Percentiles rank a stretch among this genome's conserved stretches.
Conservation (phyloP, 2,113 vertebrate genomes). For the Cololabis saira region DNA sequence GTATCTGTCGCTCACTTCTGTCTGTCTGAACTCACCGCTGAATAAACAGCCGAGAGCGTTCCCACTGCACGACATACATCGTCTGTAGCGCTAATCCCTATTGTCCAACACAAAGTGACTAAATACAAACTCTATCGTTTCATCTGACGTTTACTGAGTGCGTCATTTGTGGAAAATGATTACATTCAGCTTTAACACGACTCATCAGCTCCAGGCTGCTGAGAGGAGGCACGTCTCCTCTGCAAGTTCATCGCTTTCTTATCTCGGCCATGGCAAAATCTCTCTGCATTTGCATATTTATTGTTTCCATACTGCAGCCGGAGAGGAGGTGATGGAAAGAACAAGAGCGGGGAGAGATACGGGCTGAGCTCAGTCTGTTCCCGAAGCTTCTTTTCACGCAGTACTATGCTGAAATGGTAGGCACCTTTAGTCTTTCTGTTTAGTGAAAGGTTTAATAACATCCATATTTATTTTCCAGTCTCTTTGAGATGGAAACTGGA, state of each 20-base stretch:
- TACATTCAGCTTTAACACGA: conserved; percentile 50
- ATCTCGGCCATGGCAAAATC: conserved; percentile 53
- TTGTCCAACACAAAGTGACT: conserved; percentile 40
- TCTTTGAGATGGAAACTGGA: too few relatives aligned
- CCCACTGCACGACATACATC: conserved; percentile 3
- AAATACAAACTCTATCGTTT: conserved; percentile 39
- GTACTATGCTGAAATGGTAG: too few relatives aligned
- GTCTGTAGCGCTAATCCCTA: conserved; percentile 32
- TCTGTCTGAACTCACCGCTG: conserved; percentile 20
- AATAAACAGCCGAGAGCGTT: conserved; percentile 5
- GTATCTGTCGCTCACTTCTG: not conserved
- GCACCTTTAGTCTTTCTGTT: too few relatives aligned
- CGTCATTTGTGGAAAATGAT: conserved; percentile 59
- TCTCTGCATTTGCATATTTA: conserved; percentile 66
- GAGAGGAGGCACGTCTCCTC: conserved; percentile 43
- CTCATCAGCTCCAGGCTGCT: conserved; percentile 40
- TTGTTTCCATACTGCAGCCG: conserved; percentile 54
- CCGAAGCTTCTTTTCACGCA: too few relatives aligned
- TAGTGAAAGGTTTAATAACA: too few relatives aligned
- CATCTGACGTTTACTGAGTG: conserved; percentile 56
- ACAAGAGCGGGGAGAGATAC: not conserved
- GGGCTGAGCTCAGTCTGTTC: not conserved
- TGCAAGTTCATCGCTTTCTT: conserved; percentile 53
- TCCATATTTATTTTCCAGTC: too few relatives aligned
- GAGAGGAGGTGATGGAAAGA: not conserved